Evolutionary conservation across 2,113 vertebrate genomes (phyloP), one percentile per base, ranked within the genome.

Genomic region (Prinia subflava): DNA sequence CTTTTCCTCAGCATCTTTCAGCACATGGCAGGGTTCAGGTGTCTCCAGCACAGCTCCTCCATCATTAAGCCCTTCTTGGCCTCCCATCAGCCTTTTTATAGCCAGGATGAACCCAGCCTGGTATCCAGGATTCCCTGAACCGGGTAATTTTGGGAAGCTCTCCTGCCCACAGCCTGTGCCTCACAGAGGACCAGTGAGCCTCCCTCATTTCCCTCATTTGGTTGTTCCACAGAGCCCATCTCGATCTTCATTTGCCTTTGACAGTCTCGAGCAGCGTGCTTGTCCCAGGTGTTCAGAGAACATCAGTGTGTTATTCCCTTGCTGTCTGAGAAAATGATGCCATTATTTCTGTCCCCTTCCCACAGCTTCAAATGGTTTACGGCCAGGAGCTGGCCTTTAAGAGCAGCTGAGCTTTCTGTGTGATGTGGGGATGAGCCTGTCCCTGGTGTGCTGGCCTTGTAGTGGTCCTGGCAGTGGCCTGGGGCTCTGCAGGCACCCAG

Each of bases 381-480:
- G 62, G 64, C 53, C 2, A 1, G 64, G 62, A 90, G 70, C 47
- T 0, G 0, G 49, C 47, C 69, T 63, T 46, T 10, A 28, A 9
- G 31, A 81, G 63, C 0, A 0, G 41, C 56, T 57, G 71, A 81
- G 50, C 19, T 79, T 55, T 89, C 8, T 7, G 1, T n/a, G 46
- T 31, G 59, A 50, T 24, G 53, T 23, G 55, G 23, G 41, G 35
- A 39, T 81, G 59, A 83, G 63, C n/a, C 50, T 46, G 62, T 68
- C 65, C 62, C 28, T 7, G 0, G 25, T 9, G 30, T 89, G 53
- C 30, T 9, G 2, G 46, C 6, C 1, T 1, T 1, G 0, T 2
- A 2, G 42, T 22, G 56, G 20, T 79, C 15, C 39, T 78, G 65
- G 46, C 69, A 88, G 70, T 44, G 65, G 28, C 47, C n/a, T 64